phyloP scores from a whole-genome alignment of 2,113 vertebrate genomes.

The Malaclemys terrapin region DNA sequence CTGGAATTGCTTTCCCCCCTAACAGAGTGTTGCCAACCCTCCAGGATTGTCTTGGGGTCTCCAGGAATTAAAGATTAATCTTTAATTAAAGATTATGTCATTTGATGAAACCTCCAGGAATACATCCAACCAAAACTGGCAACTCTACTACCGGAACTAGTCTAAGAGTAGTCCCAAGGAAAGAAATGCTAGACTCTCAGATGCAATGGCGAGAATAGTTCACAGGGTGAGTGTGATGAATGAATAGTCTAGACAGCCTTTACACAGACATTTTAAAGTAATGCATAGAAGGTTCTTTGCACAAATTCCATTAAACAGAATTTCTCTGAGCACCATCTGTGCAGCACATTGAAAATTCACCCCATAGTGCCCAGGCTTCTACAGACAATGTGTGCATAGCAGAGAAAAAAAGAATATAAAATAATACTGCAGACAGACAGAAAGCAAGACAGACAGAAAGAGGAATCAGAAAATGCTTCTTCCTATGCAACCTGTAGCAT shows the following conservation, averaged over 20 bases:
- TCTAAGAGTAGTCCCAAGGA: background rate
- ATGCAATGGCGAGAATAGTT: background rate
- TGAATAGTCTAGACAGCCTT: background rate
- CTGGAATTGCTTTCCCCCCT: background rate
- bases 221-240: background rate
- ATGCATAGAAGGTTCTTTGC: conserved; percentile 21
- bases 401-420: conserved; percentile 57
- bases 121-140: background rate
- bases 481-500: background rate
- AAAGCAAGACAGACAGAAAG: conserved; percentile 37
- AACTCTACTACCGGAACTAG: background rate
- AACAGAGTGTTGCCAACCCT: background rate
- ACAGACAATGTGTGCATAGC: conserved; percentile 9
- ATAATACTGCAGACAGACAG: conserved; percentile 34
- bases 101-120: background rate
- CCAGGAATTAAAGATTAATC: background rate
- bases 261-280: conserved; percentile 54
- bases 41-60: background rate
- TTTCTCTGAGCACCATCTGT: conserved; percentile 70
- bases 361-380: background rate
- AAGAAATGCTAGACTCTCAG: background rate
- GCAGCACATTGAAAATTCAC: conserved; percentile 49
- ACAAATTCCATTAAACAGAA: conserved; percentile 69
- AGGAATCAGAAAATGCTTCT: conserved; percentile 29
- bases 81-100: background rate